These are phyloP conservation scores for Aphidoletes aphidimyza DNA, from an alignment of 2,888 invertebrate species.

Conservation along the genomic window DNA sequence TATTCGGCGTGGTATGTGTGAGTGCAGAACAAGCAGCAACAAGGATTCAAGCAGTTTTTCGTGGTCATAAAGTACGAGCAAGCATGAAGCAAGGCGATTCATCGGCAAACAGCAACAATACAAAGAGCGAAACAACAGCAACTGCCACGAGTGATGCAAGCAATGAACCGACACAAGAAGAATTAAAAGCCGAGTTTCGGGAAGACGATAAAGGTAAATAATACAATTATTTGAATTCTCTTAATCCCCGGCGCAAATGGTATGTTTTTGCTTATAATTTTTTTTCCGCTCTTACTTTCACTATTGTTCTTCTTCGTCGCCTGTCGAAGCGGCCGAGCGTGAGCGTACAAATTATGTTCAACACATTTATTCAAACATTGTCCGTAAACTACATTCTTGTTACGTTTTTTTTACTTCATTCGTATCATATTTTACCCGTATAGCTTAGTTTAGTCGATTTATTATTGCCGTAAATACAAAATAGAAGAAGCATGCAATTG, in stretches of 20 bases:
- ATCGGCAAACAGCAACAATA: conserved; percentile 63
- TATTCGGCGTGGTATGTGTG: neutral
- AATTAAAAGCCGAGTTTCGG: conserved; percentile 81
- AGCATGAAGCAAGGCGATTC: conserved; percentile 75
- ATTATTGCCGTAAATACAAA: neutral
- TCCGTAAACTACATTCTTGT: too few relatives aligned
- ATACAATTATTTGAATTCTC: conserved; percentile 36
- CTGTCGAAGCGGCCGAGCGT: too few relatives aligned
- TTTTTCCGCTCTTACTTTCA: neutral
- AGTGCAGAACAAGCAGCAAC: conserved; percentile 77
- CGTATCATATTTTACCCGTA: too few relatives aligned
- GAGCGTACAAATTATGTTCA: too few relatives aligned
- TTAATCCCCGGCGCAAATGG: too few relatives aligned
- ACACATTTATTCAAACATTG: too few relatives aligned
- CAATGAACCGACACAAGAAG: conserved; percentile 73
- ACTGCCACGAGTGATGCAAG: conserved; percentile 56
- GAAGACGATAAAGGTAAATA: conserved; percentile 81
- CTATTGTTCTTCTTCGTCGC: neutral
- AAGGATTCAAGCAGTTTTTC: conserved; percentile 89
- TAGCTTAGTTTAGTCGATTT: neutral
- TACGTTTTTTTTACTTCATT: too few relatives aligned
- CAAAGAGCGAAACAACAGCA: conserved; percentile 59
- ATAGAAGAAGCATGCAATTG: neutral
- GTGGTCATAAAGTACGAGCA: conserved; percentile 82
- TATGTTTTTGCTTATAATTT: conserved; percentile 8